These are phyloP conservation scores for Nibea coibor DNA, from an alignment of 2,113 vertebrate genomes.

Conservation along the genomic window DNA sequence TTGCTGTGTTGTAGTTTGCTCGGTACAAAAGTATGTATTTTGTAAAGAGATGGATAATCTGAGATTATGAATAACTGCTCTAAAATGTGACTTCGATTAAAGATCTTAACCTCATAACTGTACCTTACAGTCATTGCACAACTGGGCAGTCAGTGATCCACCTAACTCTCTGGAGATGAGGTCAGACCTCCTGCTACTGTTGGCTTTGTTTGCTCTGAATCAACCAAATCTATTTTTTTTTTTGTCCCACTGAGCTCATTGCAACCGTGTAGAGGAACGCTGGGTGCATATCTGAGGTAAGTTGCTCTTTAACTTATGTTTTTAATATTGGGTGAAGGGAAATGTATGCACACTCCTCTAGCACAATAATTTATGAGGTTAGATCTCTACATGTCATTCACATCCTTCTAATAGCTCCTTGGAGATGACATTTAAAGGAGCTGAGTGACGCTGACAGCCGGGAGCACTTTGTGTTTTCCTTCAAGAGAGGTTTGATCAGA, in stretches of 20 bases:
- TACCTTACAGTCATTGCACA: constrained; percentile 40
- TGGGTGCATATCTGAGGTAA: not conserved
- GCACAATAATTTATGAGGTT: not conserved
- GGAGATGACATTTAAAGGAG: constrained; percentile 24
- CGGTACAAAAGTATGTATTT: constrained; percentile 91
- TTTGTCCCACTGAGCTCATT: not conserved
- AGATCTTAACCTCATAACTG: constrained; percentile 25
- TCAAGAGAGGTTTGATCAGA: constrained; percentile 12
- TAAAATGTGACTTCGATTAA: constrained; percentile 78
- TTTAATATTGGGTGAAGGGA: not conserved
- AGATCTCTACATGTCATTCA: not conserved
- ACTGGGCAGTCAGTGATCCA: not conserved
- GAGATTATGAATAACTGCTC: constrained; percentile 87
- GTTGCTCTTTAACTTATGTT: not conserved
- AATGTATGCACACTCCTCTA: not conserved
- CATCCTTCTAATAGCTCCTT: not conserved
- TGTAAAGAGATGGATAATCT: constrained; percentile 86
- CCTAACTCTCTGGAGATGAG: not conserved
- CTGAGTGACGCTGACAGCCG: constrained; percentile 5
- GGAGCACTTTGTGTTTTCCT: not conserved
- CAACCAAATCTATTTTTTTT: not conserved
- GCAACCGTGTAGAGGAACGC: not conserved
- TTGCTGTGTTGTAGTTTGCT: not conserved
- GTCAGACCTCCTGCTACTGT: not conserved
- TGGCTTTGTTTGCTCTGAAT: not conserved